Percentiles rank a stretch among this genome's conserved stretches.
Evolutionary conservation across 1,140 invertebrate genomes (phyloP).

Genomic region (Apis florea): DNA sequence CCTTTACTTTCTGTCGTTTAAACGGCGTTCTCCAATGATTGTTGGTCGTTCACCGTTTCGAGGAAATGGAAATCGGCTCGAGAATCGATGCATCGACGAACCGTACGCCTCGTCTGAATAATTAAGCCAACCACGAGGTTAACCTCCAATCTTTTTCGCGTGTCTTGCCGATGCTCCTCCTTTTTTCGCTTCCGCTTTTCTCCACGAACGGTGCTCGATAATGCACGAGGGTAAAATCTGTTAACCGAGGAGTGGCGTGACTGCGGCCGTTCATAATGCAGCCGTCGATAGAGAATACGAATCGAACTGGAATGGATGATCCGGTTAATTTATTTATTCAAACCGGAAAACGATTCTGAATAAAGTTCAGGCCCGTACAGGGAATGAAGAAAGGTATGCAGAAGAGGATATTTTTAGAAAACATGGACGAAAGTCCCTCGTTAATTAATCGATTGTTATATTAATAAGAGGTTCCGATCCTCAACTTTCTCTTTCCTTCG

Average conservation of each 20-base stretch:
- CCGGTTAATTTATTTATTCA: constrained; percentile 48
- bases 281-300: constrained; percentile 23
- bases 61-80: neutral
- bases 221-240: constrained; percentile 41
- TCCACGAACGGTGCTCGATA: constrained; percentile 30
- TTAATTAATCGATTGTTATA: too few species aligned
- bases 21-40: neutral
- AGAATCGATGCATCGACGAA: constrained; percentile 23
- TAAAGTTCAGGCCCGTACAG: constrained; percentile 27
- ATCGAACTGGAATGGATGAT: constrained; percentile 32
- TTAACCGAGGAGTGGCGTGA: constrained; percentile 36
- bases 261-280: constrained; percentile 55
- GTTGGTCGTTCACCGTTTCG: neutral
- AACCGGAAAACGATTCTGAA: constrained; percentile 37
- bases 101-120: constrained; percentile 53
- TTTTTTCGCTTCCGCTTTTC: neutral
- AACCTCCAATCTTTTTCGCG: neutral
- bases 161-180: neutral
- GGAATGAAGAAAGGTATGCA: constrained; percentile 26
- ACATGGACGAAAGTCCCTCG: too few species aligned
- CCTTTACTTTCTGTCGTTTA: neutral
- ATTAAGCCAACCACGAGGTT: constrained; percentile 24
- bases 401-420: constrained; percentile 27
- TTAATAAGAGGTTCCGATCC: too few species aligned
- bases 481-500: too few species aligned